Percentiles rank a stretch among this genome's conserved stretches.
These are phyloP conservation scores for Calameuta idolon DNA, from an alignment of 2,888 invertebrate genomes.

Conservation along the genomic window DNA sequence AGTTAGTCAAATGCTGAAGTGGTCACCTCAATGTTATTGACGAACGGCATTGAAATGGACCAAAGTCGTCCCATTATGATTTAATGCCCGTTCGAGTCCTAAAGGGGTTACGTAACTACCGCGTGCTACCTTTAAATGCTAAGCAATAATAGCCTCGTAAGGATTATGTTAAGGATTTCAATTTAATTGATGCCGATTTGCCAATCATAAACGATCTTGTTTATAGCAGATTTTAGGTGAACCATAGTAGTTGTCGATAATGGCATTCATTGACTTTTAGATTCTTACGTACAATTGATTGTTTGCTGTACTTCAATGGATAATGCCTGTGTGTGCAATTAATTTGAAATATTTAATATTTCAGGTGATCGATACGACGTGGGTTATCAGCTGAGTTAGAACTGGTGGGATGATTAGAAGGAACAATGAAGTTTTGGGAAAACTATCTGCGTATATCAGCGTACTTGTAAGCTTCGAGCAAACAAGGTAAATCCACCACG, in stretches of 20 bases:
- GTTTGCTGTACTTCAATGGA: neutral
- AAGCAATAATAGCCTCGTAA: constrained; percentile 25
- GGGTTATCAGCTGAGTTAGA: neutral
- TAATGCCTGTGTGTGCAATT: neutral
- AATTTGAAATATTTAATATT: neutral
- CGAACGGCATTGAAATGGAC: constrained; percentile 24
- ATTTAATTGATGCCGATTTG: constrained; percentile 24
- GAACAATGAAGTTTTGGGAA: neutral
- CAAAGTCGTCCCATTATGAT: constrained; percentile 34
- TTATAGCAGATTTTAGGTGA: constrained; percentile 9
- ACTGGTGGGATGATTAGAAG: neutral
- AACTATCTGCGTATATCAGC: neutral
- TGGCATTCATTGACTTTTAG: neutral
- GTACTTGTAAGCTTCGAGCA: neutral
- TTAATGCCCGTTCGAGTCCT: constrained; percentile 31
- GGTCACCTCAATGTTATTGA: constrained; percentile 11
- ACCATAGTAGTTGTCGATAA: constrained; percentile 12
- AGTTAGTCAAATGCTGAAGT: constrained; percentile 3
- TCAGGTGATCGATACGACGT: neutral
- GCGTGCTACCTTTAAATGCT: constrained; percentile 27
- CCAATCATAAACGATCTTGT: neutral
- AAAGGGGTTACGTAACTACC: constrained; percentile 27
- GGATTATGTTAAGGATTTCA: constrained; percentile 22
- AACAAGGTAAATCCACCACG: constrained; percentile 35
- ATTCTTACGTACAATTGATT: neutral